Conservation (phyloP, 2,113 vertebrate genomes). For the Circaetus cinerascens region DNA sequence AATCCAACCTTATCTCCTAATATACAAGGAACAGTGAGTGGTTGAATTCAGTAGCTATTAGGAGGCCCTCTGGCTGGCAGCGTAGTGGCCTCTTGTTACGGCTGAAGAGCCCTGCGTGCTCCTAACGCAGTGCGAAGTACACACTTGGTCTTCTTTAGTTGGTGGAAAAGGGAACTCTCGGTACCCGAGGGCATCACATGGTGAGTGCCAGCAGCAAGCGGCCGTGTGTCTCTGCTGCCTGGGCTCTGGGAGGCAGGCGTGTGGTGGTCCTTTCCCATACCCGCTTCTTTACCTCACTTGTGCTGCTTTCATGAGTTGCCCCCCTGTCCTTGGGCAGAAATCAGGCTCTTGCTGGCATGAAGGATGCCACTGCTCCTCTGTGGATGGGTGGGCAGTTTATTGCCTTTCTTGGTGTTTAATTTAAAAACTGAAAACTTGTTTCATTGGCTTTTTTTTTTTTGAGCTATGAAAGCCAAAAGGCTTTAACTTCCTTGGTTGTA, state of each 20-base stretch:
- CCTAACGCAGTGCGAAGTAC: rapidly evolving
- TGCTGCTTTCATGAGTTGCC: slow-evolving; percentile 17
- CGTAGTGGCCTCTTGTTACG: not conserved
- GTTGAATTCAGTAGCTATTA: not conserved
- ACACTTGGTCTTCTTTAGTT: rapidly evolving
- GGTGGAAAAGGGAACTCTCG: not conserved
- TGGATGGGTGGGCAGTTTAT: slow-evolving; percentile 15
- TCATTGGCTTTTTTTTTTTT: not conserved
- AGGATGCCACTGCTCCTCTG: slow-evolving; percentile 17
- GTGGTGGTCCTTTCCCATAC: not conserved
- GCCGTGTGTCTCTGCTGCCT: not conserved
- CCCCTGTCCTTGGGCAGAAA: not conserved
- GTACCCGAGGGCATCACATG: rapidly evolving
- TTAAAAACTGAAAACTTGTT: slow-evolving; percentile 58
- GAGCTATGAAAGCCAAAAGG: slow-evolving; percentile 33
- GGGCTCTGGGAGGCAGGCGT: not conserved
- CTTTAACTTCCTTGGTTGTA: slow-evolving; percentile 44
- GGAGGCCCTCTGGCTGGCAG: not conserved
- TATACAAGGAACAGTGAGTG: not conserved
- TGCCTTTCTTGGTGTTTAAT: slow-evolving; percentile 56
- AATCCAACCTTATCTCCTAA: slow-evolving; percentile 30
- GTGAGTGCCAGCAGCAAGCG: not conserved
- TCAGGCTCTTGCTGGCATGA: not conserved
- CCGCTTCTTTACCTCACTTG: not conserved
- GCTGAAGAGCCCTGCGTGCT: not conserved